Evolutionary conservation across 2,888 invertebrate genomes (phyloP), one percentile per base, ranked within the genome.

Genomic region (Caenorhabditis wallacei): DNA sequence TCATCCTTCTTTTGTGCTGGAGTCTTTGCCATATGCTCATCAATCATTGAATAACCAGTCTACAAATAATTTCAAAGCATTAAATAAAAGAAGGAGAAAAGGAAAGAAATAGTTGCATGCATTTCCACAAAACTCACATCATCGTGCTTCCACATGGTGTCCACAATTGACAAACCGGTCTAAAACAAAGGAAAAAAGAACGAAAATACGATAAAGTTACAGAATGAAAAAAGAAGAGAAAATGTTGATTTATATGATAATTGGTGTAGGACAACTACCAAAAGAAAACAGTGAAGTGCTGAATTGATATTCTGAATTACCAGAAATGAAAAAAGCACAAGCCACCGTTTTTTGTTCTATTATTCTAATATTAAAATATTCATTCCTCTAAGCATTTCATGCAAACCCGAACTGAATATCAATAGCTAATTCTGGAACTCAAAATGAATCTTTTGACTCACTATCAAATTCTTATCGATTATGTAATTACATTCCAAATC

Each of bases 401-500:
- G 61, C 63, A 75, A 66, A 75, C 56, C 51, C 63, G 54, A 64
- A 70, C 71, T 51, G 37, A 64, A 66, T 57, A 53, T 48, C 22
- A 37, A 59, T 53, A n/a, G 13, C 4, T 3, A n/a, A 22, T 22
- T 22, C 43, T 24, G n/a, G n/a, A n/a, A n/a, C n/a, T n/a, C 5
- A 16, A 16, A n/a, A n/a, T 46, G 16, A 1, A 10, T 26, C 22
- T 22, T 40, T 24, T 11, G 46, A 83, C 88, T 85, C 59, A 87
- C 88, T 43, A 90, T 89, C 10, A 90, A 80, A 81, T 91, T 90
- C 78, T 89, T 90, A 84, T 91, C 90, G 61, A 90, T 89, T 37
- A 90, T 86, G 56, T 89, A 90, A 48, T 90, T 90, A 80, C 89
- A 88, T 54, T 89, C 87, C 20, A 88, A 64, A 84, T 87, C 86